Percentiles rank a stretch among this genome's conserved stretches.
Evolutionary conservation across 2,113 vertebrate genomes (phyloP).

Genomic region (Vulpes lagopus): DNA sequence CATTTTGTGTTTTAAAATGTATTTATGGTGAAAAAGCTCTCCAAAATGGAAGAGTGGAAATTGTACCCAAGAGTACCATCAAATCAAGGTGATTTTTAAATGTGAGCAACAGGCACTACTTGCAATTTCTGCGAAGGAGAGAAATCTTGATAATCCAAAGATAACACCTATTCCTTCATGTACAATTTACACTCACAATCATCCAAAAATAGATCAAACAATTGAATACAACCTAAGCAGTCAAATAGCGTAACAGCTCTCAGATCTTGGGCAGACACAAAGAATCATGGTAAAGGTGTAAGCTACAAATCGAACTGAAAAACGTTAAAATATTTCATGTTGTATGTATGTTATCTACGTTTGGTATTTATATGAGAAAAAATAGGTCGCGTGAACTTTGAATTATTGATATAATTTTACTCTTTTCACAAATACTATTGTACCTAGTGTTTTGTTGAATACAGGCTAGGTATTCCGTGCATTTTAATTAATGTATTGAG

Average conservation of each 20-base stretch:
- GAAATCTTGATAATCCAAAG: constrained; percentile 59
- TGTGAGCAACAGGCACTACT: constrained; percentile 64
- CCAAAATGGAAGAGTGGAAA: constrained; percentile 72
- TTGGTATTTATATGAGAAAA: not conserved
- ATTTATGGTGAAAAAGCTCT: constrained; percentile 77
- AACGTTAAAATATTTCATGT: not conserved
- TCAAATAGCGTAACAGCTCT: constrained; percentile 26
- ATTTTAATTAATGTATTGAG: constrained; percentile 22
- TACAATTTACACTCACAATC: constrained; percentile 44
- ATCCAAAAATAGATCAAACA: constrained; percentile 45
- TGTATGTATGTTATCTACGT: not conserved
- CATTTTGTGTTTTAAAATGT: constrained; percentile 79
- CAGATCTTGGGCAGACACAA: not conserved
- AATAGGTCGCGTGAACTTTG: not conserved
- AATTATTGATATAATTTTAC: not conserved
- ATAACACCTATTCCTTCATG: constrained; percentile 15
- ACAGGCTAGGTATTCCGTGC: not conserved
- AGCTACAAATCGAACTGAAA: constrained; percentile 20
- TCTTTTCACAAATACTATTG: constrained; percentile 11
- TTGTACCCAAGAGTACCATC: constrained; percentile 70
- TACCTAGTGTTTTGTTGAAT: constrained; percentile 14
- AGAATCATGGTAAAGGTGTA: not conserved
- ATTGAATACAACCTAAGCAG: not conserved
- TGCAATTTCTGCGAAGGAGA: constrained; percentile 51
- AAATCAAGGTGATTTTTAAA: constrained; percentile 81